Conservation (phyloP, 2,797 vertebrate species). For the Phylloscopus collybita region DNA sequence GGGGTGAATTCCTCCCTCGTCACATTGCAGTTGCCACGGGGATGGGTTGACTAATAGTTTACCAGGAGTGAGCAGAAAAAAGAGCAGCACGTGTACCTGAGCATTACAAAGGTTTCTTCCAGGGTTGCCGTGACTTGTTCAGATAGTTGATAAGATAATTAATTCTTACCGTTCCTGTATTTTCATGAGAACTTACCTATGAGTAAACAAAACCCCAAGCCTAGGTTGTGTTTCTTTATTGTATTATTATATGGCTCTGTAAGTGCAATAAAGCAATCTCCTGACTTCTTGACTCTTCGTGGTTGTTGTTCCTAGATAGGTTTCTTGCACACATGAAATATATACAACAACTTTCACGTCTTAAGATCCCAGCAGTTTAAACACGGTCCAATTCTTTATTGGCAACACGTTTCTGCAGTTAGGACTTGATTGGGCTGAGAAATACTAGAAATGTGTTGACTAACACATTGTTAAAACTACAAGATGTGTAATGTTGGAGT, state of each 20-base stretch:
- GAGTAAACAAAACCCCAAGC: neutral
- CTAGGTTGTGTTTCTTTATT: neutral
- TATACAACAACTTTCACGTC: neutral
- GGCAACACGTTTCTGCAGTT: neutral
- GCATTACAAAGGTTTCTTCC: constrained; percentile 28
- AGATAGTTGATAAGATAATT: constrained; percentile 20
- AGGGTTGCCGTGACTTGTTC: neutral
- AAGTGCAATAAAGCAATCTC: constrained; percentile 2
- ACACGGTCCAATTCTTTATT: neutral
- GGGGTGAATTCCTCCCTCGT: neutral
- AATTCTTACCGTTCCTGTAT: neutral
- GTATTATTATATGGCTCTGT: neutral
- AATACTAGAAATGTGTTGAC: constrained; percentile 14
- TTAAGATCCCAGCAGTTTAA: neutral
- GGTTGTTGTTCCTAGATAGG: neutral
- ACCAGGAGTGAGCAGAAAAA: neutral
- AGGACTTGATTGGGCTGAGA: neutral
- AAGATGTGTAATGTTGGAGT: neutral
- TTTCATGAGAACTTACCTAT: constrained; percentile 5
- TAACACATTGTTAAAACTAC: neutral
- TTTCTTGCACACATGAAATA: neutral
- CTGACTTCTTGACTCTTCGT: neutral
- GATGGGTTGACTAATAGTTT: neutral
- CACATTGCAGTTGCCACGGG: neutral
- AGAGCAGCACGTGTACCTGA: neutral